Evolutionary conservation across 1,140 invertebrate species (phyloP), one percentile per base, ranked within the genome.

Genomic region (Gonioctena quinquepunctata): DNA sequence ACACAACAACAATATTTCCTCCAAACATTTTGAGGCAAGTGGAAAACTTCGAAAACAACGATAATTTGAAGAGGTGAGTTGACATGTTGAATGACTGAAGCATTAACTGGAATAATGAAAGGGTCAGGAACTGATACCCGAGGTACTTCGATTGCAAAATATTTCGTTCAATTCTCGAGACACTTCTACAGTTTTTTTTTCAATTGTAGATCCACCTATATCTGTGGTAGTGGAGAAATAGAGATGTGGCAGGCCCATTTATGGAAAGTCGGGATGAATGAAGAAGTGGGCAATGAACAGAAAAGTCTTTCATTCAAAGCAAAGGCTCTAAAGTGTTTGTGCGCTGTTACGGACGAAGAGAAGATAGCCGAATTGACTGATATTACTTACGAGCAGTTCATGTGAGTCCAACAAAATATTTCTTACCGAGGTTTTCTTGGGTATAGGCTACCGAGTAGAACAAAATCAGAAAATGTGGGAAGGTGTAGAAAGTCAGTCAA

Each of bases 311-410:
- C 63, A 2, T 75, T 67, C 26, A 75, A 72, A 70, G 77, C 73
- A 2, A 75, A 70, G 6, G 77, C 77, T 50, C 68, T 80, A 25
- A 77, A 74, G 54, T 79, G 78, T 62, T 77, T 80, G 50, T 73
- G 72, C 25, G 75, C 64, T 23, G 76, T 80, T 42, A 71, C 69
- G 2, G 73, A 76, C 57, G 52, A 56, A 8, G 59, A 71, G 19
- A 74, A 73, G 18, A 65, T 79, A 21, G 65, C 68, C n/a, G 23
- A 62, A 16, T 52, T 70, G 54, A 77, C 65, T 8, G 64, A 70
- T 3, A 33, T 67, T n/a, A 65, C 56, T 23, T 73, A 76, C 48
- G 49, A 73, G 3, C 61, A 74, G 18, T 75, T 78, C 21, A 42
- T 70, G 80, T 81, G 70, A 77, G 70, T 72, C n/a, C 6, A 7